Conservation (phyloP, 2,797 vertebrate genomes). For the Muscicapa comitata region DNA sequence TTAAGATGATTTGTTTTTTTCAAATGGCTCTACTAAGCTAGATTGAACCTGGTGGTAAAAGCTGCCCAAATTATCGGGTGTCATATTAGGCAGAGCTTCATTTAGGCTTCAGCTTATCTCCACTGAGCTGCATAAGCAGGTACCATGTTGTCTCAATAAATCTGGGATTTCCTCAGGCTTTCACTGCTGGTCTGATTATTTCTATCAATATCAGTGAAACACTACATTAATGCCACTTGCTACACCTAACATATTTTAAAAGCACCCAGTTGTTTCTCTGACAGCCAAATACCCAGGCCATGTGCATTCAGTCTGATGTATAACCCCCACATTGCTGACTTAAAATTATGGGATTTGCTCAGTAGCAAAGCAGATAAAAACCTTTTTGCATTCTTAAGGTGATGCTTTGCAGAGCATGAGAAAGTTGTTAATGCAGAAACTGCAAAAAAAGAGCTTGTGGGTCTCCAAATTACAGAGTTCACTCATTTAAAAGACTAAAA, state of each 20-base stretch:
- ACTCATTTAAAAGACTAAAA: not conserved
- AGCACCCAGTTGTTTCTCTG: not conserved
- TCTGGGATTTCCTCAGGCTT: not conserved
- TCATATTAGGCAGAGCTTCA: not conserved
- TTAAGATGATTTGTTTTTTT: not conserved
- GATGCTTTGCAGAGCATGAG: not conserved
- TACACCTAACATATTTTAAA: not conserved
- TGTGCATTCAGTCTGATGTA: not conserved
- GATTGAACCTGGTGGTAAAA: not conserved
- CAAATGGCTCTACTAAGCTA: not conserved
- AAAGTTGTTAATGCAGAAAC: not conserved
- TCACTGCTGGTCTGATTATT: not conserved
- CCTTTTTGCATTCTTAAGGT: not conserved
- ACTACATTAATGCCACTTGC: not conserved
- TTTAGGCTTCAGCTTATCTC: not conserved
- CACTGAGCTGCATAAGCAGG: rapidly evolving
- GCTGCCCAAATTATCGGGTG: not conserved
- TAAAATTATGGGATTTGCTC: not conserved
- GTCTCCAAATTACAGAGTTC: not conserved
- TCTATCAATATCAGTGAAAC: not conserved
- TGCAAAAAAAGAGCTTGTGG: not conserved
- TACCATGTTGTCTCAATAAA: rapidly evolving
- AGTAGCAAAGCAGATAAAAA: not conserved
- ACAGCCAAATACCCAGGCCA: not conserved
- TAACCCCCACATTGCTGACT: not conserved